Evolutionary conservation across 2,888 invertebrate genomes (phyloP), one percentile per base, ranked within the genome.

Genomic region (Drosophila kanekoi): DNA sequence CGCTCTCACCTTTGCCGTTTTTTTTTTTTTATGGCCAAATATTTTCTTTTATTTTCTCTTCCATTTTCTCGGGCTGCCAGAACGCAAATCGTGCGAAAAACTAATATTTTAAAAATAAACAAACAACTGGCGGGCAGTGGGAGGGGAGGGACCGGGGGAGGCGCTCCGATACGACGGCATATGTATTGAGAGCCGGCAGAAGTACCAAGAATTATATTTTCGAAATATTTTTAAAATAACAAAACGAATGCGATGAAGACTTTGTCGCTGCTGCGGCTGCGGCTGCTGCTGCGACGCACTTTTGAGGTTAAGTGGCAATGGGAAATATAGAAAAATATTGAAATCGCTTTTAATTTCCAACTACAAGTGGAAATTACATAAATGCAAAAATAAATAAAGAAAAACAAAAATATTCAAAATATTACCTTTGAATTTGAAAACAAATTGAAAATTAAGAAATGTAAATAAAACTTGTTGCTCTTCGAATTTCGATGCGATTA

Each of bases 71-170:
- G 20, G 56, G 40, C 32, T 49, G 37, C 40, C 64, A 53, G 37
- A 52, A 23, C 41, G 64, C 58, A 79, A 77, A 82, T 79, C 67
- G 85, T 84, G 82, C 74, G 77, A 80, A 78, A 82, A 85, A 70
- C 69, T 68, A 74, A 70, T 73, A 72, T 78, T 79, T 82, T 86
- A 83, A 80, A 83, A 83, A 84, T 86, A 83, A 81, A 84, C 83
- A 84, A 83, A 81, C 74, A 76, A 71, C 48, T 51, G 37, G 18
- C 10, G 38, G 23, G 11, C 14, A 4, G 48, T 20, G 10, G 32
- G 32, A n/a, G n/a, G n/a, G n/a, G n/a, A n/a, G n/a, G n/a, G n/a
- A n/a, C n/a, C n/a, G n/a, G n/a, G n/a, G n/a, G n/a, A n/a, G n/a
- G 44, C 49, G 47, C 44, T 69, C 20, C 13, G 61, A 43, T 37